Conservation (phyloP, 1,140 invertebrate genomes). For the Lordiphosa clarofinis region DNA sequence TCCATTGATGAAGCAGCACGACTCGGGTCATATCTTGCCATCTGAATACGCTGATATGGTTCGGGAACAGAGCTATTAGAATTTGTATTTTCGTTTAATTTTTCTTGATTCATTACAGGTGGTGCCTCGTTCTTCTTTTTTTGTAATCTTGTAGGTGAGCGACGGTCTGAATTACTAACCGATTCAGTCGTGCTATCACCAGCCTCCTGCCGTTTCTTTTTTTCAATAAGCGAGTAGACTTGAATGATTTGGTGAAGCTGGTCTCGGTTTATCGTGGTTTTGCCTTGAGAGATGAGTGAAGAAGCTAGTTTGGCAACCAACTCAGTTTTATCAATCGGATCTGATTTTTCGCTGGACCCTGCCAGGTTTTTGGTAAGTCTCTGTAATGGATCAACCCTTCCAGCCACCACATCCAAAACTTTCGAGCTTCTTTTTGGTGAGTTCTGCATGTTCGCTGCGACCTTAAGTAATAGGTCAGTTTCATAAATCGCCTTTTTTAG, state of each 20-base stretch:
- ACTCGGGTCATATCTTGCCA: slow-evolving; percentile 12
- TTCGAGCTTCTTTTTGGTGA: slow-evolving; percentile 1
- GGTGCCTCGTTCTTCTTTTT: background rate
- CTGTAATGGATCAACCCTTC: background rate
- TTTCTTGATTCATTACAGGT: background rate
- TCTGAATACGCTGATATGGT: background rate
- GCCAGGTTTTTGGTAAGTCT: background rate
- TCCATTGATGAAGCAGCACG: slow-evolving; percentile 6
- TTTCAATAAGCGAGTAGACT: slow-evolving; percentile 56
- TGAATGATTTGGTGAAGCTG: slow-evolving; percentile 65
- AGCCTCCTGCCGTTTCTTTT: slow-evolving; percentile 46
- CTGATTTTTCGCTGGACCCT: slow-evolving; percentile 7
- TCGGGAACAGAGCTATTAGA: background rate
- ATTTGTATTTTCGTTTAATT: background rate
- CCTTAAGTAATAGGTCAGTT: slow-evolving; percentile 40
- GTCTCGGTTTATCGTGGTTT: slow-evolving; percentile 57
- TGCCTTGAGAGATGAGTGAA: slow-evolving; percentile 63
- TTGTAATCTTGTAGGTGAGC: background rate
- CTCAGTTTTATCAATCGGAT: slow-evolving; percentile 45
- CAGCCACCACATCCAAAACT: background rate
- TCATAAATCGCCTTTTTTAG: slow-evolving; percentile 58
- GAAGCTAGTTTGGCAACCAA: slow-evolving; percentile 60
- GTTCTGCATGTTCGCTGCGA: slow-evolving; percentile 9
- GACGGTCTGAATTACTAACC: background rate
- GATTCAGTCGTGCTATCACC: background rate